Evolutionary conservation across 2,113 vertebrate species (phyloP).

Genomic region (Chlorodrepanis virens): DNA sequence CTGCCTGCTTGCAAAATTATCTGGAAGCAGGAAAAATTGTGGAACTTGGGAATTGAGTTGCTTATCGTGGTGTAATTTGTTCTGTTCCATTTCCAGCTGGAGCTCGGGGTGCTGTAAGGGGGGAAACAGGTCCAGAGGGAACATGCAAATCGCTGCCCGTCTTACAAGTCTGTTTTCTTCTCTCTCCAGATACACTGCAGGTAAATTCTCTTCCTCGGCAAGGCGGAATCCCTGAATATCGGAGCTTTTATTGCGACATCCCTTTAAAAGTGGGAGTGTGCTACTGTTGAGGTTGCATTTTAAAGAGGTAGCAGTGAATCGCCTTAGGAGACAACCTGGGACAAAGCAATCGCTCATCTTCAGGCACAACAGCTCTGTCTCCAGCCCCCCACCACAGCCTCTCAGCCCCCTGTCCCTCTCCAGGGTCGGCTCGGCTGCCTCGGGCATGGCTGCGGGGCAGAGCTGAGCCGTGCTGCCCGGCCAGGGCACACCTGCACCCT

Average conservation of each 20-base stretch:
- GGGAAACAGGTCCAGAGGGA: slow-evolving; percentile 43
- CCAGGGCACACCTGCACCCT: background rate
- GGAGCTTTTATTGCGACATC: background rate
- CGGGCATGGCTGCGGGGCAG: background rate
- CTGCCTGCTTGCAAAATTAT: background rate
- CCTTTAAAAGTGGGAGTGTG: background rate
- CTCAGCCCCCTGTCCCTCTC: background rate
- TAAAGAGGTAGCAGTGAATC: background rate
- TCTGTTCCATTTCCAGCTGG: background rate
- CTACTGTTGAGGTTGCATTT: background rate
- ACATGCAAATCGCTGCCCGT: background rate
- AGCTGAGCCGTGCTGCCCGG: rapidly evolving
- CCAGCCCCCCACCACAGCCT: background rate
- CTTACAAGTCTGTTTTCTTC: slow-evolving; percentile 6
- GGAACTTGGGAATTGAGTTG: background rate
- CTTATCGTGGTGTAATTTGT: background rate
- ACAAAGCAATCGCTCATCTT: background rate
- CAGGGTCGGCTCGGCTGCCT: rapidly evolving
- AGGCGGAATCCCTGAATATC: background rate
- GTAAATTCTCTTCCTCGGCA: background rate
- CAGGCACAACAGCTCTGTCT: background rate
- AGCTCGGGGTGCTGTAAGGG: background rate
- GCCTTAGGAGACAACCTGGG: background rate
- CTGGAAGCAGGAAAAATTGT: background rate
- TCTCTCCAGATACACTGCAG: background rate